Evolutionary conservation across 2,888 invertebrate species (phyloP).

Genomic region (Cantharis nigra): DNA sequence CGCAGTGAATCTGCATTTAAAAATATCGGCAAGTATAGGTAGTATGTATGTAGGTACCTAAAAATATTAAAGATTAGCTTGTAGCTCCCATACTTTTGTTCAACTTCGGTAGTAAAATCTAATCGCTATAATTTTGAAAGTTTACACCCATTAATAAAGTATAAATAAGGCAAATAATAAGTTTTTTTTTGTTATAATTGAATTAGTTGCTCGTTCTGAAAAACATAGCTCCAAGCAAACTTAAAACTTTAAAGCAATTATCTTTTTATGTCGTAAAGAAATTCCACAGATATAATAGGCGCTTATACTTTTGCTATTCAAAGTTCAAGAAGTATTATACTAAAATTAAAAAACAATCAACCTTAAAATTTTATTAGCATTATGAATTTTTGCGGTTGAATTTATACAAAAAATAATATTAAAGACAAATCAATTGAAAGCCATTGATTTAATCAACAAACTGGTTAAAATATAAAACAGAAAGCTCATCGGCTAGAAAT

Average conservation of each 20-base stretch:
- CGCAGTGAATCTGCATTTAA: neutral
- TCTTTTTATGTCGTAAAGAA: neutral
- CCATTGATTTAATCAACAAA: neutral
- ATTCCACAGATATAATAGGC: conserved; percentile 6
- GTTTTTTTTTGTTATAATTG: neutral
- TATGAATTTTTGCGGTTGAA: neutral
- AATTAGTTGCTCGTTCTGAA: neutral
- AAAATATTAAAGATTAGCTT: neutral
- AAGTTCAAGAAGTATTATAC: neutral
- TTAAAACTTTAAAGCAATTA: neutral
- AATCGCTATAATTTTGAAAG: neutral
- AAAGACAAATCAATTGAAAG: neutral
- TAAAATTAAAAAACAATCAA: neutral
- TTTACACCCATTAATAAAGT: neutral
- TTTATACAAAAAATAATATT: neutral
- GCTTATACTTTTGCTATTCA: neutral
- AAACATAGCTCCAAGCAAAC: neutral
- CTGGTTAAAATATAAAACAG: neutral
- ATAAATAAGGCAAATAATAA: neutral
- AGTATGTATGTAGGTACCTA: neutral
- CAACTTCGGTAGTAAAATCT: neutral
- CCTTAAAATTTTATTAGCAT: neutral
- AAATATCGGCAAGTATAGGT: neutral
- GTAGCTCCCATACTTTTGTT: neutral
- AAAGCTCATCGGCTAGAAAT: neutral